Conservation (phyloP, 2,888 invertebrate species). For the Ectropis crepuscularia region DNA sequence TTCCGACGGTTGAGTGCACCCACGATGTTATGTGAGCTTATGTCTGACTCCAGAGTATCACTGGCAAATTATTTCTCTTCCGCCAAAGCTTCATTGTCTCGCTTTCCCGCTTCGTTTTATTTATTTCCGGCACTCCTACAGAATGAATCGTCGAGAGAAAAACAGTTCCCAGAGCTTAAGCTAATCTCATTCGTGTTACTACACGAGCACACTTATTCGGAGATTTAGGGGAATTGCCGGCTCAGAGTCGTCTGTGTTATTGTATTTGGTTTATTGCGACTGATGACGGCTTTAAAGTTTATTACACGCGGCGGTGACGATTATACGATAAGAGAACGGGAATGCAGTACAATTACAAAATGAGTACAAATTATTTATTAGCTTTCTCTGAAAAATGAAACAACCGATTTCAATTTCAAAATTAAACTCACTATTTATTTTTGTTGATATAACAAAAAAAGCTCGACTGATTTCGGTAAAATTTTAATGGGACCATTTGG, state of each 20-base stretch:
- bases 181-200: slow-evolving; percentile 64
- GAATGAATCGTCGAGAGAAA: slow-evolving; percentile 63
- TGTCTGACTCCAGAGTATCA: slow-evolving; percentile 46
- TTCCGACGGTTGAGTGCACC: slow-evolving; percentile 40
- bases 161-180: slow-evolving; percentile 68
- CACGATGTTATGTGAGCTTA: slow-evolving; percentile 45
- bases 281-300: slow-evolving; percentile 33
- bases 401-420: neutral
- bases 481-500: too few relatives aligned
- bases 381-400: too few relatives aligned
- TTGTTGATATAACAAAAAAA: neutral
- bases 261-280: slow-evolving; percentile 39
- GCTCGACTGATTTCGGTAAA: neutral
- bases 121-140: slow-evolving; percentile 60
- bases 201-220: slow-evolving; percentile 65
- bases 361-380: too few relatives aligned
- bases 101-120: slow-evolving; percentile 55
- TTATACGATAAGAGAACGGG: neutral
- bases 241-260: slow-evolving; percentile 49
- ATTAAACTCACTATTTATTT: neutral
- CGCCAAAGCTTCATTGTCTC: slow-evolving; percentile 53
- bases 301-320: slow-evolving; percentile 17
- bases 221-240: slow-evolving; percentile 61
- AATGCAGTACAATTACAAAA: neutral
- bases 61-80: slow-evolving; percentile 51